Conservation (phyloP, 2,797 vertebrate genomes). For the Acipenser ruthenus region DNA sequence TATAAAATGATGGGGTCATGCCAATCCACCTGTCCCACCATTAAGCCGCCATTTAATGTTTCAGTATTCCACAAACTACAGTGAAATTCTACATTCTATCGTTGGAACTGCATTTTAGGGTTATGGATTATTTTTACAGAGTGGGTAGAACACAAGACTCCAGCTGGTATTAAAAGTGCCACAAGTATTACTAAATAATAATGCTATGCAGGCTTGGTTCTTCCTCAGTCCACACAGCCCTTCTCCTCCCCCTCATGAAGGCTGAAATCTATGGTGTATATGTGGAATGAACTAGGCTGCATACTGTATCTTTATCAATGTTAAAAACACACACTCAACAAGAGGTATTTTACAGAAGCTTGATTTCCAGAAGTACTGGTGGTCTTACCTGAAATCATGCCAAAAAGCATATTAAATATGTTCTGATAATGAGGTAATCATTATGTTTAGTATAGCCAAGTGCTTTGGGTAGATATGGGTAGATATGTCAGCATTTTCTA, state of each 20-base stretch:
- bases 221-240: too few species aligned
- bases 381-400: slow-evolving; percentile 21
- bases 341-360: slow-evolving; percentile 8
- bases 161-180: slow-evolving; percentile 1
- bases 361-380: slow-evolving; percentile 4
- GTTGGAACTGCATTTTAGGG: background rate
- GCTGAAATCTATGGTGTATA: background rate
- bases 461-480: slow-evolving; percentile 11
- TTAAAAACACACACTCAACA: slow-evolving; percentile 30
- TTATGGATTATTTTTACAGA: background rate
- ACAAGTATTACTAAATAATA: slow-evolving; percentile 29
- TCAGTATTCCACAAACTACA: too few species aligned
- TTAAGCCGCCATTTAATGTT: background rate
- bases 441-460: slow-evolving; percentile 24
- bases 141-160: background rate
- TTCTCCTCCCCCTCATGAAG: too few species aligned
- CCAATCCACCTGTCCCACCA: slow-evolving; percentile 9
- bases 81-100: background rate
- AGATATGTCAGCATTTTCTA: slow-evolving; percentile 18
- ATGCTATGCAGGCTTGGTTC: background rate
- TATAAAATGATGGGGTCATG: slow-evolving; percentile 2
- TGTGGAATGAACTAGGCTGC: slow-evolving; percentile 24
- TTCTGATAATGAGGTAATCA: slow-evolving; percentile 42
- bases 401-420: slow-evolving; percentile 13
- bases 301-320: background rate